phyloP scores from a whole-genome alignment of 2,797 vertebrate species.

The Naso thynnoides region DNA sequence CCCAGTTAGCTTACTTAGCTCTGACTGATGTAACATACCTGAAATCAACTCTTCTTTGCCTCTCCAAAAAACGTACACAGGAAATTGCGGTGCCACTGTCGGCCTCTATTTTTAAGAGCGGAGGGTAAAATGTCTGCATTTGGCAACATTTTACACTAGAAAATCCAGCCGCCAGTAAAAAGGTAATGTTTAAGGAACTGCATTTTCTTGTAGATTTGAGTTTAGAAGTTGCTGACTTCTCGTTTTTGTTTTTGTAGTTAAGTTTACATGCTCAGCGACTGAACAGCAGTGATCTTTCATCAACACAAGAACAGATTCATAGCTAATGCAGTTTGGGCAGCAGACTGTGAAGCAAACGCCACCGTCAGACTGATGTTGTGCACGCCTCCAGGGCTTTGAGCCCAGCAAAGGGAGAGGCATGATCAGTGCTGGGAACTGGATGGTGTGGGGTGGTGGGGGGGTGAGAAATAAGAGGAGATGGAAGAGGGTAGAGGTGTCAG shows the following conservation, averaged over 20 bases:
- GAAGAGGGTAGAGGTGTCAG: constrained; percentile 76
- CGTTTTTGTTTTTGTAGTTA: neutral
- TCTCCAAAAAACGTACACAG: too few relatives aligned
- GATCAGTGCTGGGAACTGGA: constrained; percentile 62
- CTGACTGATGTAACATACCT: too few relatives aligned
- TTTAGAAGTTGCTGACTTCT: neutral
- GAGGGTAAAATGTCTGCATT: too few relatives aligned
- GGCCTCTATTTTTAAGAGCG: too few relatives aligned
- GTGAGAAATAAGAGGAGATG: constrained; percentile 60
- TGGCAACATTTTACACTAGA: too few relatives aligned
- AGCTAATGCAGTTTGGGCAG: constrained; percentile 27
- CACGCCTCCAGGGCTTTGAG: constrained; percentile 52
- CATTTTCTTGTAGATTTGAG: neutral
- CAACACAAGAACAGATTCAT: constrained; percentile 2
- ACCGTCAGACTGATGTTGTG: constrained; percentile 42
- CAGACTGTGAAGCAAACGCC: constrained; percentile 45
- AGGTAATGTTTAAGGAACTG: too few relatives aligned
- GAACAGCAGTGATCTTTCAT: constrained; percentile 22
- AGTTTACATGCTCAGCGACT: neutral
- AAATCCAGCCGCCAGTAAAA: too few relatives aligned
- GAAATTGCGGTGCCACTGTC: too few relatives aligned
- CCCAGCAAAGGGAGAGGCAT: constrained; percentile 44
- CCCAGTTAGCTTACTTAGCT: too few relatives aligned
- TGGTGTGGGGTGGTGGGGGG: neutral
- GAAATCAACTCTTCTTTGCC: too few relatives aligned